Evolutionary conservation across 2,113 vertebrate genomes (phyloP).

Genomic region (Aplodontia rufa): DNA sequence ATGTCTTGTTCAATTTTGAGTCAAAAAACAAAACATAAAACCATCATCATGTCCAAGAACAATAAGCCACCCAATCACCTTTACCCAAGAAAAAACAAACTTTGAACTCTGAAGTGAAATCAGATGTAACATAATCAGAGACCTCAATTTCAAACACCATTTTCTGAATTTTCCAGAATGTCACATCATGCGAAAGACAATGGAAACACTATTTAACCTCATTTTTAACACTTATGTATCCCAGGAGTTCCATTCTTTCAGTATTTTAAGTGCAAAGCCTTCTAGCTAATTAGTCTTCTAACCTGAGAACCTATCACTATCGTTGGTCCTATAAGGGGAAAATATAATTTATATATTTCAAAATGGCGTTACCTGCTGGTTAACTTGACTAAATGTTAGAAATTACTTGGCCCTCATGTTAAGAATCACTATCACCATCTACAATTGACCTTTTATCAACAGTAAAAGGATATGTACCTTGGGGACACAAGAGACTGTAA

Average conservation of each 20-base stretch:
- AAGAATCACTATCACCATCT: neutral
- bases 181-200: neutral
- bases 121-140: neutral
- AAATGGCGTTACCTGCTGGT: neutral
- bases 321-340: neutral
- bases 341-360: neutral
- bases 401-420: neutral
- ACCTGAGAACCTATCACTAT: neutral
- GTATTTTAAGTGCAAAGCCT: neutral
- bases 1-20: neutral
- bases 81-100: neutral
- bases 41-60: neutral
- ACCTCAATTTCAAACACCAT: neutral
- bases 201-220: neutral
- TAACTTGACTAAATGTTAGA: neutral
- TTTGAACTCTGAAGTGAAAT: slow-evolving; percentile 9
- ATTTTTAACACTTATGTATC: neutral
- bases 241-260: neutral
- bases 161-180: neutral
- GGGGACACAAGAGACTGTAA: neutral
- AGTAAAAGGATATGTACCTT: neutral
- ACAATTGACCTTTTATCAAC: neutral
- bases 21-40: neutral
- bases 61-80: neutral
- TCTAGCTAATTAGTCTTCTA: neutral